phyloP scores from a whole-genome alignment of 2,113 vertebrate species.

The Smithornis capensis region DNA sequence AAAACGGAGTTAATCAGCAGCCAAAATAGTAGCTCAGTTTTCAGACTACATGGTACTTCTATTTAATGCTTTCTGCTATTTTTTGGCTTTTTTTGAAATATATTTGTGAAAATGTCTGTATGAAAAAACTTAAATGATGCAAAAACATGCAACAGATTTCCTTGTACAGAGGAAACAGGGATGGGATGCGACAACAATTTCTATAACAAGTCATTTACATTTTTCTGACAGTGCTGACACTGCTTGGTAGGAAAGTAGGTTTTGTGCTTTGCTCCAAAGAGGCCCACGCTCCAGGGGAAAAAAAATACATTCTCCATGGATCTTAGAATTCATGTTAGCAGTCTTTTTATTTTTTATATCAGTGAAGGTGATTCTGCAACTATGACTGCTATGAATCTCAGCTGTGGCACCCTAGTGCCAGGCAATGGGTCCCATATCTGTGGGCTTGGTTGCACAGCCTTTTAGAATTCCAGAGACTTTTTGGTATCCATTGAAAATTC shows the following conservation, averaged over 20 bases:
- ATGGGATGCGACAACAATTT: background rate
- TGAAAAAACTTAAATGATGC: background rate
- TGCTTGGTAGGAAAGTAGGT: background rate
- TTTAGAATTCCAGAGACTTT: background rate
- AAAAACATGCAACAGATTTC: background rate
- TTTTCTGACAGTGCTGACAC: background rate
- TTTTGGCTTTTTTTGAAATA: background rate
- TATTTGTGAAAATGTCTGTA: background rate
- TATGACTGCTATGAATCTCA: background rate
- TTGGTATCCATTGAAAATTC: background rate
- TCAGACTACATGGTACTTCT: background rate
- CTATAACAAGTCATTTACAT: background rate
- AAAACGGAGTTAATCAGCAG: background rate
- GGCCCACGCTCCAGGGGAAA: background rate
- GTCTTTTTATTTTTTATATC: background rate
- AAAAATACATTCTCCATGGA: background rate
- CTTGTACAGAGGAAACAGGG: background rate
- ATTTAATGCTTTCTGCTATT: background rate
- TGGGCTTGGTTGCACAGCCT: background rate
- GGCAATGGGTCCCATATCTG: rapidly evolving
- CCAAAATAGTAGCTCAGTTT: background rate
- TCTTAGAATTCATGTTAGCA: background rate
- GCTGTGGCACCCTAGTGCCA: background rate
- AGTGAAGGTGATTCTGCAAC: background rate
- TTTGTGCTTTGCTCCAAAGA: background rate